Evolutionary conservation across 2,888 invertebrate species (phyloP).

Genomic region (Tetranychus piercei): DNA sequence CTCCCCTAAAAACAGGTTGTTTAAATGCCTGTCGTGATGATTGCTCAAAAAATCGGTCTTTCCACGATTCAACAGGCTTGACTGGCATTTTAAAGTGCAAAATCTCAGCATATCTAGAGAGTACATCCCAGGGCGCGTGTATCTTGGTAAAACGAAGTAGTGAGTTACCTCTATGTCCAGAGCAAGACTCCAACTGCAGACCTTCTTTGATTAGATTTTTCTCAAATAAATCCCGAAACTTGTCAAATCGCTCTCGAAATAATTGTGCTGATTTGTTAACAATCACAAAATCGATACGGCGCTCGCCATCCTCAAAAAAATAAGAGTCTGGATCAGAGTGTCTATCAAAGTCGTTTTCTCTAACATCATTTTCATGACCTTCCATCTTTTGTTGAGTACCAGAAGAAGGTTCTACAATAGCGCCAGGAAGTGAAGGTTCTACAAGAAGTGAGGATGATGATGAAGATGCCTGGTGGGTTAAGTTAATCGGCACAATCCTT

Average conservation of each 20-base stretch:
- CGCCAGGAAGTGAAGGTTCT: no score
- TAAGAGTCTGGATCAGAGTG: neutral
- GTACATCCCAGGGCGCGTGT: constrained; percentile 61
- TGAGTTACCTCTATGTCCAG: constrained; percentile 27
- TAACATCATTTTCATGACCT: no score
- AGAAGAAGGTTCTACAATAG: no score
- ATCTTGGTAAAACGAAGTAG: constrained; percentile 46
- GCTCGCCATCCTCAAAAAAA: constrained; percentile 25
- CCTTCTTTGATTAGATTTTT: constrained; percentile 53
- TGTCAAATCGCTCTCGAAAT: neutral
- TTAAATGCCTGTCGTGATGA: no score
- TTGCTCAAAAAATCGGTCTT: constrained; percentile 28
- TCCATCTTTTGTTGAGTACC: no score
- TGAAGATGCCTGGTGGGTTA: no score
- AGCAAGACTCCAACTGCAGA: constrained; percentile 48
- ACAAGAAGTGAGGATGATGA: no score
- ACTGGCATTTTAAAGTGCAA: constrained; percentile 81
- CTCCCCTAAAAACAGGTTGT: constrained; percentile 33
- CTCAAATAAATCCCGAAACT: constrained; percentile 42
- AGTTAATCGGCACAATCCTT: no score
- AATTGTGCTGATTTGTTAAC: constrained; percentile 23
- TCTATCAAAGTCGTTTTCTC: no score
- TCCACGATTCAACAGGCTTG: constrained; percentile 37
- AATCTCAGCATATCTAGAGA: constrained; percentile 72
- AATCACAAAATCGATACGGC: constrained; percentile 26